A percentile compares a stretch with the other conserved stretches of the same genome.
These are phyloP conservation scores for Carassius auratus DNA, from an alignment of 2,113 vertebrate genomes.

Conservation along the genomic window DNA sequence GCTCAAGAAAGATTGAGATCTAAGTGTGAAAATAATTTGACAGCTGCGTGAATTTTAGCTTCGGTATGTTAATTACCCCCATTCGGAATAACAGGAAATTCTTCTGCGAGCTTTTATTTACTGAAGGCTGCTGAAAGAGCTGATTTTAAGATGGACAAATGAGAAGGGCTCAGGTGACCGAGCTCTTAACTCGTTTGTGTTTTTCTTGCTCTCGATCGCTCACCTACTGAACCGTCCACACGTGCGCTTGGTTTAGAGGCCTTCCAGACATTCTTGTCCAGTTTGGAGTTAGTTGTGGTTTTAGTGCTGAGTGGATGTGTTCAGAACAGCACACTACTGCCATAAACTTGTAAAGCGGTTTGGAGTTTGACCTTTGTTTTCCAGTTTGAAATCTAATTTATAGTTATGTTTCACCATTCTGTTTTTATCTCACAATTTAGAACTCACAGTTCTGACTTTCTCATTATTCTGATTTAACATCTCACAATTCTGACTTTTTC, in stretches of 20 bases:
- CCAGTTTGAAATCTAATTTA: too few relatives aligned
- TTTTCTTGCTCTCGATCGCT: constrained; percentile 20
- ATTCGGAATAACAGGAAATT: constrained; percentile 60
- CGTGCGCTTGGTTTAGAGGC: constrained; percentile 29
- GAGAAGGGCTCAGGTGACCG: constrained; percentile 45
- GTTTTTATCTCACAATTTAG: too few relatives aligned
- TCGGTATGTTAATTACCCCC: constrained; percentile 54
- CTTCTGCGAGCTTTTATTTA: constrained; percentile 43
- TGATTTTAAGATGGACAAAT: constrained; percentile 2
- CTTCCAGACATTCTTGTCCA: constrained; percentile 35
- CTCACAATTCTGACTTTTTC: too few relatives aligned
- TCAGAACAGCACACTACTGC: background rate
- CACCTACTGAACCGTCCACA: constrained; percentile 18
- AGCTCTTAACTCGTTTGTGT: constrained; percentile 35
- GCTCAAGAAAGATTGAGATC: too few relatives aligned
- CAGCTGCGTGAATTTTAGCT: constrained; percentile 49
- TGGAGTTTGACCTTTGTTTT: background rate
- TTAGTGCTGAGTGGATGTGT: background rate
- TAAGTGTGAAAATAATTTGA: constrained; percentile 37
- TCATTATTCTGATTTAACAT: too few relatives aligned
- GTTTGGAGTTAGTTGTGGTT: constrained; percentile 20
- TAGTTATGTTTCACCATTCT: too few relatives aligned
- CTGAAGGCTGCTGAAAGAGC: background rate
- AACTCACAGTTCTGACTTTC: too few relatives aligned
- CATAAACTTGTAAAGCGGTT: background rate